Base-by-base conservation (phyloP, 2,113 vertebrate genomes). In the Tragelaphus strepsiceros region DNA sequence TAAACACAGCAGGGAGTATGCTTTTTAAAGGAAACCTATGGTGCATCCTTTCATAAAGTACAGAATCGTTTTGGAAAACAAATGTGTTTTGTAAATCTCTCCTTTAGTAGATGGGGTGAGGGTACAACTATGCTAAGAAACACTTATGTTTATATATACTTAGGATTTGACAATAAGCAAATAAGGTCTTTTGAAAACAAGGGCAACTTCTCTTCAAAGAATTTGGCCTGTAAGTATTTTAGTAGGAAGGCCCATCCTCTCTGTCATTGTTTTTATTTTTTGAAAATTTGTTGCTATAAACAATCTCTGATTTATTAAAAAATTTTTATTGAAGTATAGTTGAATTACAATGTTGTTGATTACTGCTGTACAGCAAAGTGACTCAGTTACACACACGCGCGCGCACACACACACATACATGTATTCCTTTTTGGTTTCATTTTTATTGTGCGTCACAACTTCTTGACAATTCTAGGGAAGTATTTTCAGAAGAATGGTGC, bases 1-100 rank as follows among this genome's bases (percentile, higher is more conserved):
- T 62, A 94, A 94, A 94, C 91, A 43, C 90, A 96, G 77, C 91
- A 95, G 86, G 91, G 22, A 83, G 58, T 90, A 24, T 71, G 39
- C n/a, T 86, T 95, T 96, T 96, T 62, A 93, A 96, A 97, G 58
- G 91, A 96, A 96, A 91, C 30, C 91, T 77, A 90, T 71, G 56
- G 87, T 35, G 58, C 39, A 49, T 86, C 46, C 32, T 93, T 96
- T 94, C 80, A 87, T 93, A 97, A 96, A 93, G 54, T 56, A 58
- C 43, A 84, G 30, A 28, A 67, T 87, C 74, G 91, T 89, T 62
- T 77, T 77, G 54, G 59, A 83, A 96, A 97, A 82, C 61, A 96
- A 71, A 90, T 78, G 77, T 32, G 16, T 87, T 93, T 92, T 95
- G 81, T 74, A 95, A 92, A 89, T 91, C 54, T 97, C n/a, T 95